Base-by-base conservation (phyloP, 1,140 invertebrate genomes). In the Himalopsyche phryganea region DNA sequence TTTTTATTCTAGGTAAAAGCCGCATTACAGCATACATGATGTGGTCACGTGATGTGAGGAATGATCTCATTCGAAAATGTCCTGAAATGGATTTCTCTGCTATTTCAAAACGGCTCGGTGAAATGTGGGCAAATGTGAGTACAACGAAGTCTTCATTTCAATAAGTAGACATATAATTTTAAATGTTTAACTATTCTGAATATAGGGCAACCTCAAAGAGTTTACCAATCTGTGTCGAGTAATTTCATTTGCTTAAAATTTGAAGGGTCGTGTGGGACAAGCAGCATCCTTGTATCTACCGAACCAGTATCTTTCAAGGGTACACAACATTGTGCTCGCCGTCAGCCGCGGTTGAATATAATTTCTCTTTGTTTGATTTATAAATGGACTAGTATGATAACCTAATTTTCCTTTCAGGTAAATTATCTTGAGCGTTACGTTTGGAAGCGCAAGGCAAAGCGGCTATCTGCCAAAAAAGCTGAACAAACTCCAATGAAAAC, bases 1-100 rank as follows among this genome's bases (percentile, higher is more conserved):
- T n/a, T n/a, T n/a, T 28, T 28, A 28, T 58, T 17, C 11, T 67
- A 88, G 87, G 79, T 7, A 88, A 88, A 76, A 82, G 86, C 5
- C 78, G 89, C 58, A 87, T 90, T 54, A 93, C 92, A 1, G 91
- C 91, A 1, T 95, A 94, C 72, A 92, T 91, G 85, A 76, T 94
- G 65, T 94, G 91, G 90, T 89, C 90, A 4, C 87, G 89, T 66
- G 82, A 89, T 28, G 82, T 90, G 23, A 80, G 91, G 42, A 85
- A 87, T 64, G 83, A 86, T 60, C 79, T 91, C 58, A 72, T 87
- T 28, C 78, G 83, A 57, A 80, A 85, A 66, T 81, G 86, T 76
- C 89, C 90, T 11, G 83, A 88, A 61, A 83, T 92, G 77, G 90
- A 93, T 78, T 91, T 92, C 75, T 82, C 87, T 7, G 81, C 84